Base-by-base conservation (phyloP, 2,113 vertebrate genomes). In the Kryptolebias marmoratus region DNA sequence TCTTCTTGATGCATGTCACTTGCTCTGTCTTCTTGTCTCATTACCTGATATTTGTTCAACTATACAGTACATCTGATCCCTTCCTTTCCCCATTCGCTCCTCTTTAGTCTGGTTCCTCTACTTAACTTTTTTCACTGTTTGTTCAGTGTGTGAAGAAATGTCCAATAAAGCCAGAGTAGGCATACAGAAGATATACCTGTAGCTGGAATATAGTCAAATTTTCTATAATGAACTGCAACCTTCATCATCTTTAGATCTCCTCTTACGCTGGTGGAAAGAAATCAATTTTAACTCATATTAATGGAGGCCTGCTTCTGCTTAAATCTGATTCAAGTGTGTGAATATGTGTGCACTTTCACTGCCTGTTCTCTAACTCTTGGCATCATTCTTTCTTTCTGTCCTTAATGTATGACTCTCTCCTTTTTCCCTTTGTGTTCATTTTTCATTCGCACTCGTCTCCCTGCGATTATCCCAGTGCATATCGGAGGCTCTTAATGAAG, bases 401-500 rank as follows among this genome's bases (percentile, higher is more conserved):
- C 74, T 64, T 89, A 91, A 91, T 84, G 79, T 85, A 89, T 85
- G 73, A 81, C 83, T 90, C 84, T 75, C 81, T 77, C 79, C 74
- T 70, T 79, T 81, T 80, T 59, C 44, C 77, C 58, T 83, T 88
- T 88, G 80, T 88, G 86, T 91, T 91, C 89, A 92, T 92, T 92
- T 92, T 90, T 93, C 91, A 89, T 88, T 87, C 76, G 69, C 67
- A 80, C 79, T 81, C 82, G 76, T 89, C 88, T 91, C 77, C 66
- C 88, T 79, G 78, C 68, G 82, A 88, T 89, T 90, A 93, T 93
- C 90, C 79, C 73, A 83, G 78, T 89, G 93, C 93, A 93, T 93
- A 94, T 92, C 90, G 90, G 90, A 94, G 89, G 86, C 75, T 81
- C 84, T 82, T 94, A 95, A 95, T 94, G 94, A 95, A 95, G 93